phyloP scores from a whole-genome alignment of 1,140 invertebrate genomes.

The Zaprionus inermis region DNA sequence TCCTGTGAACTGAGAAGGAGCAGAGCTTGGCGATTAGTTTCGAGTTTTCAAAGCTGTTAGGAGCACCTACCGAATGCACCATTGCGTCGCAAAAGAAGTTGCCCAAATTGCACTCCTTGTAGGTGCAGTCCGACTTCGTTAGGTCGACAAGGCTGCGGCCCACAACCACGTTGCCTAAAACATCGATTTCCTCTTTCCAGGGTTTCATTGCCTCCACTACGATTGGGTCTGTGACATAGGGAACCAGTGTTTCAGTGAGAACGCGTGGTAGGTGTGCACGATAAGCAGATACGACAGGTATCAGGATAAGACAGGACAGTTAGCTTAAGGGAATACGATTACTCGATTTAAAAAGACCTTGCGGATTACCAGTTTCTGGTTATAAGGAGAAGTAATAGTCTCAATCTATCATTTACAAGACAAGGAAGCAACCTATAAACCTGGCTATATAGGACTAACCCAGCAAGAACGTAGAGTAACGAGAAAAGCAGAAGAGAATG shows the following conservation, averaged over 20 bases:
- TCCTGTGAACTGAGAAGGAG: slow-evolving; percentile 60
- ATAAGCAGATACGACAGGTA: not conserved
- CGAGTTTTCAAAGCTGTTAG: not conserved
- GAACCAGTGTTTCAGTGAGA: not conserved
- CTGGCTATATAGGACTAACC: not conserved
- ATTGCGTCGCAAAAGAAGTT: slow-evolving; percentile 90
- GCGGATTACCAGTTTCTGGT: too few relatives aligned
- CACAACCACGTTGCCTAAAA: slow-evolving; percentile 85
- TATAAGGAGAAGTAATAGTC: too few relatives aligned
- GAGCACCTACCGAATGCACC: slow-evolving; percentile 85
- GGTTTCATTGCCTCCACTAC: slow-evolving; percentile 85
- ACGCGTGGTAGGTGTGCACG: not conserved
- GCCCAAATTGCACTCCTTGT: slow-evolving; percentile 90
- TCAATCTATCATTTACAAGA: too few relatives aligned
- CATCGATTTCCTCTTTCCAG: slow-evolving; percentile 87
- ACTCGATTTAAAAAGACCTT: too few relatives aligned
- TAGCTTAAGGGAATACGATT: too few relatives aligned
- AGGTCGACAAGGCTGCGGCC: slow-evolving; percentile 86
- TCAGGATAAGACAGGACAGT: too few relatives aligned
- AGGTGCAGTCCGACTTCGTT: slow-evolving; percentile 86
- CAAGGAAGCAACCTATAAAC: not conserved
- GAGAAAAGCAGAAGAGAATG: not conserved
- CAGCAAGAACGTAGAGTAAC: not conserved
- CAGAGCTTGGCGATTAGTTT: not conserved
- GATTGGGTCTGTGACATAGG: slow-evolving; percentile 70